These are phyloP conservation scores for Heliconius cydno DNA, from an alignment of 2,888 invertebrate genomes.

Conservation along the genomic window DNA sequence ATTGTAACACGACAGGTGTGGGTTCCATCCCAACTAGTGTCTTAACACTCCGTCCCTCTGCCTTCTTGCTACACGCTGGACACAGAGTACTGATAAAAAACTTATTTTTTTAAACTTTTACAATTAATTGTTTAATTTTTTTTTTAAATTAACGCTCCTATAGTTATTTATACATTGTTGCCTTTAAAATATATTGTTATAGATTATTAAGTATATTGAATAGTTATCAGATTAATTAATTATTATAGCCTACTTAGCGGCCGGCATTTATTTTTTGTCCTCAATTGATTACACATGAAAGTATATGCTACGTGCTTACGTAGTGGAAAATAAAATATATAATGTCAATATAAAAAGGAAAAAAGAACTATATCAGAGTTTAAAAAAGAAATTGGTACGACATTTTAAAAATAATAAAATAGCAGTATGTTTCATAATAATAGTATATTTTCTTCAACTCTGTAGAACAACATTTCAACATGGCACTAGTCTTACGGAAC, in stretches of 20 bases:
- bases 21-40: too few species aligned
- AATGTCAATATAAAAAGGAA: background rate
- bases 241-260: constrained; percentile 30
- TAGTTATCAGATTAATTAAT: constrained; percentile 26
- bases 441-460: constrained; percentile 22
- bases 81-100: too few species aligned
- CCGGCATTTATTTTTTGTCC: constrained; percentile 17
- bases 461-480: constrained; percentile 34
- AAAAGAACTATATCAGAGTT: background rate
- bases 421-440: background rate
- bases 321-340: background rate
- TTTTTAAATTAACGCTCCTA: background rate
- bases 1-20: too few species aligned
- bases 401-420: constrained; percentile 22
- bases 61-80: too few species aligned
- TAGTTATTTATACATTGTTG: background rate
- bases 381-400: background rate
- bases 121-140: too few species aligned
- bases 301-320: constrained; percentile 3
- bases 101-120: too few species aligned
- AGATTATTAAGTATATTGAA: background rate
- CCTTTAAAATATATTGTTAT: background rate
- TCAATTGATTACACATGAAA: constrained; percentile 25
- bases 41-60: too few species aligned
- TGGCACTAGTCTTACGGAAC: constrained; percentile 23